Evolutionary conservation across 2,888 invertebrate genomes (phyloP).

Genomic region (Proisotoma minuta): DNA sequence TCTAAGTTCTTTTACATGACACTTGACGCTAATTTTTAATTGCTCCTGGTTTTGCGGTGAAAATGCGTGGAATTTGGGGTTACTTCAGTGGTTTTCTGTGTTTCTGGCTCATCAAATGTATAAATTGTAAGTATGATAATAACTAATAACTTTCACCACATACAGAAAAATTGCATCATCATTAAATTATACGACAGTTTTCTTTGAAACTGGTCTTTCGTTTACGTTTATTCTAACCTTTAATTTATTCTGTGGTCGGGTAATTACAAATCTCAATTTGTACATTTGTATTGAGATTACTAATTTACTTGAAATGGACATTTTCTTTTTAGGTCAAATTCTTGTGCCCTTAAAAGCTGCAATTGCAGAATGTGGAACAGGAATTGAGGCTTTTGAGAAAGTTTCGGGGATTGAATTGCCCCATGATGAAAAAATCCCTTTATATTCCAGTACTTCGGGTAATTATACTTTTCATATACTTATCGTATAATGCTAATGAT

Average conservation of each 20-base stretch:
- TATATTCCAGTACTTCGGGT: constrained; percentile 44
- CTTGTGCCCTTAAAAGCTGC: constrained; percentile 44
- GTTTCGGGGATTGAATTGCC: constrained; percentile 44
- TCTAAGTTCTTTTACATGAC: constrained; percentile 4
- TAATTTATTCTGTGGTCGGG: too few relatives aligned
- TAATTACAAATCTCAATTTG: too few relatives aligned
- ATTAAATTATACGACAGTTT: too few relatives aligned
- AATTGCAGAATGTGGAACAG: constrained; percentile 40
- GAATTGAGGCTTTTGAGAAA: constrained; percentile 47
- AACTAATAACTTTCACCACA: too few relatives aligned
- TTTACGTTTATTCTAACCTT: too few relatives aligned
- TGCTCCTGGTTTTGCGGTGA: not conserved
- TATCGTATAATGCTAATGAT: too few relatives aligned
- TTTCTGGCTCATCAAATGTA: constrained; percentile 40
- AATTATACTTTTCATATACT: too few relatives aligned
- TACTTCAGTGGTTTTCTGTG: constrained; percentile 41
- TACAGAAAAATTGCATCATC: too few relatives aligned
- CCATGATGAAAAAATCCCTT: constrained; percentile 42
- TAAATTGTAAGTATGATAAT: constrained; percentile 43
- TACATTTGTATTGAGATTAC: not conserved
- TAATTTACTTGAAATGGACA: not conserved
- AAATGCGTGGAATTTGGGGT: constrained; percentile 27
- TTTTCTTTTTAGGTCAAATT: constrained; percentile 41
- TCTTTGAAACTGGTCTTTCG: too few relatives aligned
- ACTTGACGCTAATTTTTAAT: not conserved